Base-by-base conservation (phyloP, 2,888 invertebrate genomes). In the Harpalus rufipes region DNA sequence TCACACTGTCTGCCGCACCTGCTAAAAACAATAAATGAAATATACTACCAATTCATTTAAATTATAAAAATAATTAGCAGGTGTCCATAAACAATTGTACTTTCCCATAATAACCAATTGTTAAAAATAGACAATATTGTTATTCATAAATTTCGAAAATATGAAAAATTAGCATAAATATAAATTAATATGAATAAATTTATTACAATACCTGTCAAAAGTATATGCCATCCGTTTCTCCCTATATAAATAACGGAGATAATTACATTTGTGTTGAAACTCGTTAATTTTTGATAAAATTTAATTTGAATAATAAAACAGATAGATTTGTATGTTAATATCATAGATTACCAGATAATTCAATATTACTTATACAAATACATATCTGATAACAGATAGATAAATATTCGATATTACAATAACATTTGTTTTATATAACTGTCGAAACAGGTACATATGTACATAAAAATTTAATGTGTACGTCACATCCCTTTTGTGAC, bases 291-390 rank as follows among this genome's bases (percentile, higher is more conserved):
- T 51, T 51, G 44, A 51, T 51, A 51, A 51, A 51, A 51, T 51
- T 51, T 51, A 51, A 51, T 51, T 51, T 51, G 44, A 51, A 51
- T 51, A 51, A 51, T 51, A 51, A 51, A 51, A 51, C 44, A 51
- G 44, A 51, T 51, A 51, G 44, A 12, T 51, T 51, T 51, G 44
- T 51, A 5, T 32, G 32, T 32, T 32, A 32, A 4, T 32, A 32
- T 32, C 32, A 32, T 32, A 51, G 1, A 8, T 51, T 51, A 51
- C 2, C 44, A 12, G 44, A 51, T 51, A 51, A 51, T 51, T 12
- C 10, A 51, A 51, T 51, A 12, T 8, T 8, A 51, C 44, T 8
- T 5, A 32, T 32, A 32, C 32, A 32, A 32, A 32, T 51, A 51
- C 44, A 51, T 51, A 51, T 51, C 12, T 10, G 44, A 12, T 12